Percentiles rank a stretch among this genome's conserved stretches.
Conservation (phyloP, 2,797 vertebrate species). For the Loriculus beryllinus region DNA sequence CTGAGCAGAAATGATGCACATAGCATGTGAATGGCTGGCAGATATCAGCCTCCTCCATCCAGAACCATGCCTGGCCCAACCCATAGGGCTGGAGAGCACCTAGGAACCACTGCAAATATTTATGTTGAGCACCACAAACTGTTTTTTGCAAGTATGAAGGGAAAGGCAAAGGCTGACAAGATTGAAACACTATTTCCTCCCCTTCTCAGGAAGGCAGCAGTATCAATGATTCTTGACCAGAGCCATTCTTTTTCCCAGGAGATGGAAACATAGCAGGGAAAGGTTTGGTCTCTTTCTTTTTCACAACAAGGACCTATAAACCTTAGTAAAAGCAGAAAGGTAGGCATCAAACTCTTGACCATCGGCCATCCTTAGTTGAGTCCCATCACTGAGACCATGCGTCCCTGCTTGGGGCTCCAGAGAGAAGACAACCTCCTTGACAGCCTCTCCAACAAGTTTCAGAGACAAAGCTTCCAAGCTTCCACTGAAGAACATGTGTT, state of each 20-base stretch:
- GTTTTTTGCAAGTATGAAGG: slow-evolving; percentile 4
- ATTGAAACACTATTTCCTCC: neutral
- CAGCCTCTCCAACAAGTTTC: neutral
- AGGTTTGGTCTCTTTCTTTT: neutral
- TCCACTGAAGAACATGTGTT: neutral
- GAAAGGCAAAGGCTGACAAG: neutral
- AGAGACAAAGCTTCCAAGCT: neutral
- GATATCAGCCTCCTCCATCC: neutral
- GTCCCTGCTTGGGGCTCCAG: neutral
- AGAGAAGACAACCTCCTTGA: neutral
- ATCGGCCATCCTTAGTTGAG: neutral
- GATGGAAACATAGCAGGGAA: neutral
- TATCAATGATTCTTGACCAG: neutral
- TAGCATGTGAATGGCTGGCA: neutral
- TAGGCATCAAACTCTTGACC: slow-evolving; percentile 2
- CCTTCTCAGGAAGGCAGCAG: slow-evolving; percentile 20
- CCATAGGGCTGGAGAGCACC: neutral
- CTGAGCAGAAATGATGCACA: neutral
- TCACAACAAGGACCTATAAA: slow-evolving; percentile 26
- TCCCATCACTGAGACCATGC: neutral
- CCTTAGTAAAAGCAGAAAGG: neutral
- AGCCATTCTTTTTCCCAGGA: neutral
- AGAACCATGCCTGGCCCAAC: neutral
- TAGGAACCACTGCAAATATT: slow-evolving; percentile 9
- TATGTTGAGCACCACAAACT: neutral